phyloP scores from a whole-genome alignment of 1,140 invertebrate species.

The Meteorus sp. region DNA sequence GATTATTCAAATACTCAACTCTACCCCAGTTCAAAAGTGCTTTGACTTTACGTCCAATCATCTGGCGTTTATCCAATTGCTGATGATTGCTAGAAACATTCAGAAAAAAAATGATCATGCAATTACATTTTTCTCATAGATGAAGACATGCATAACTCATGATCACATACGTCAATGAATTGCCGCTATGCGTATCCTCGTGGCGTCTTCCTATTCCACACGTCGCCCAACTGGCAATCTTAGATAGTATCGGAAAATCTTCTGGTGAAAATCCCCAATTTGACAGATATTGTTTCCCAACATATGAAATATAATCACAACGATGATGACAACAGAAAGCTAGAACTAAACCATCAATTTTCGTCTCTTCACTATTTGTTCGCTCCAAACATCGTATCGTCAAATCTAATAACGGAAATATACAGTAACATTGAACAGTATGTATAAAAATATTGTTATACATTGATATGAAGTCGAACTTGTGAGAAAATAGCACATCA shows the following conservation, averaged over 20 bases:
- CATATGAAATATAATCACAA: conserved; percentile 71
- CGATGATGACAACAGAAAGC: conserved; percentile 89
- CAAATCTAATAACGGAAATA: conserved; percentile 62
- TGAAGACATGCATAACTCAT: neutral
- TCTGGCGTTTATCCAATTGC: conserved; percentile 58
- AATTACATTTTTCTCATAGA: conserved; percentile 31
- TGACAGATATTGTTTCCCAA: conserved; percentile 67
- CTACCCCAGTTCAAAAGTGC: conserved; percentile 75
- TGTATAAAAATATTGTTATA: conserved; percentile 3
- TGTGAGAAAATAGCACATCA: too few species aligned
- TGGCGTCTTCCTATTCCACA: conserved; percentile 65
- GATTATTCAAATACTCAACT: conserved; percentile 63
- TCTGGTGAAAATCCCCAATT: conserved; percentile 60
- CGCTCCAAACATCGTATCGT: conserved; percentile 68
- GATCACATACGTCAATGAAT: neutral
- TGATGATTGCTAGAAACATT: conserved; percentile 23
- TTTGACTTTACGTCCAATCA: conserved; percentile 74
- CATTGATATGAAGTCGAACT: conserved; percentile 1
- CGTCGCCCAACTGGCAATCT: conserved; percentile 83
- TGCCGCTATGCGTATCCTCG: neutral
- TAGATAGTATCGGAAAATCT: conserved; percentile 77
- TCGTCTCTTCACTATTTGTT: conserved; percentile 43
- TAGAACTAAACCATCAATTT: conserved; percentile 68
- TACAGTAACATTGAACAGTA: conserved; percentile 15
- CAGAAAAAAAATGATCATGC: conserved; percentile 29